Evolutionary conservation across 2,888 invertebrate species (phyloP).

Genomic region (Crioceris asparagi): DNA sequence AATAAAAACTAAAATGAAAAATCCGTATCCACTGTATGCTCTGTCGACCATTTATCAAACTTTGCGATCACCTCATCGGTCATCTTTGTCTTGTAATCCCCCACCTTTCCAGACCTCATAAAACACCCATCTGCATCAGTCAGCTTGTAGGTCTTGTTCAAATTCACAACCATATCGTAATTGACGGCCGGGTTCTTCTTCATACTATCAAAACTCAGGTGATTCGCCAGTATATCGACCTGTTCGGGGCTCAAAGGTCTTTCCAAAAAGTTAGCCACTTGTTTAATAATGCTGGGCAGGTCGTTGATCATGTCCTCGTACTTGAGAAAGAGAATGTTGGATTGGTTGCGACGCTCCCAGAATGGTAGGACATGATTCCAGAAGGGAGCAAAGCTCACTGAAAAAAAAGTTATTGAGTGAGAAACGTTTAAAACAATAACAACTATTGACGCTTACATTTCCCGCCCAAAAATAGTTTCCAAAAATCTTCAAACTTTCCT

Average conservation of each 20-base stretch:
- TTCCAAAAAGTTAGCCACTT: conserved; percentile 25
- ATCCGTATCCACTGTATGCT: conserved; percentile 41
- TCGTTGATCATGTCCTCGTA: conserved; percentile 30
- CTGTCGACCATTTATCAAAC: conserved; percentile 62
- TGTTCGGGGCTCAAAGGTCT: conserved; percentile 22
- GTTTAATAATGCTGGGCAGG: conserved; percentile 21
- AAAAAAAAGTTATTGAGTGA: no score
- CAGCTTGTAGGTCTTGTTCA: conserved; percentile 33
- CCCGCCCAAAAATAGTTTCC: conserved; percentile 49
- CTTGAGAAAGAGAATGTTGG: conserved; percentile 29
- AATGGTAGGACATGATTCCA: conserved; percentile 30
- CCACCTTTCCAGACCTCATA: conserved; percentile 40
- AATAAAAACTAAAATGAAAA: conserved; percentile 8
- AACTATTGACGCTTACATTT: conserved; percentile 46
- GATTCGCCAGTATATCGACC: conserved; percentile 21
- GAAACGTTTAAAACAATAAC: no score
- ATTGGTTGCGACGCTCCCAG: conserved; percentile 25
- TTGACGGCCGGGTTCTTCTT: conserved; percentile 47
- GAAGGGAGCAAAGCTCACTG: conserved; percentile 30
- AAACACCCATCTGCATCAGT: conserved; percentile 34
- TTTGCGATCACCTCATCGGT: conserved; percentile 55
- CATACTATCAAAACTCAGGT: conserved; percentile 39
- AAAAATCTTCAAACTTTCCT: conserved; percentile 47
- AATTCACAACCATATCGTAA: conserved; percentile 35
- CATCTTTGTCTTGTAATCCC: conserved; percentile 45